A percentile compares a stretch with the other conserved stretches of the same genome.
phyloP scores from a whole-genome alignment of 2,888 invertebrate species.

The Sabatieria punctata region DNA sequence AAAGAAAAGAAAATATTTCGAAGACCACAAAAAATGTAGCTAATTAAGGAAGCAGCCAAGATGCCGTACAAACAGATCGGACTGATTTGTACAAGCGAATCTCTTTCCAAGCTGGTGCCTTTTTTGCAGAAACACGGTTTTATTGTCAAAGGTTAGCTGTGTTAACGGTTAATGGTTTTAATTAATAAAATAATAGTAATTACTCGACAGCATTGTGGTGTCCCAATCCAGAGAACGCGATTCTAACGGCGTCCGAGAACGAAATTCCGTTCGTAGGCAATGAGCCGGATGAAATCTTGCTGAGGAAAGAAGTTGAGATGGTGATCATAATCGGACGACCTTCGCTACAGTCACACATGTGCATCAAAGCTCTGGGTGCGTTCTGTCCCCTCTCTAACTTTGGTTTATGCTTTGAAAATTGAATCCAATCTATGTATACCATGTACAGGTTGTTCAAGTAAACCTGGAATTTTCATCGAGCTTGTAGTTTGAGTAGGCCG shows the following conservation, averaged over 20 bases:
- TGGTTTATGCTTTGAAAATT: too few relatives aligned
- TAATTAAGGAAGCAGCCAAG: too few relatives aligned
- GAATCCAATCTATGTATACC: too few relatives aligned
- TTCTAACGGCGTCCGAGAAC: background rate
- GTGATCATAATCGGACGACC: conserved; percentile 86
- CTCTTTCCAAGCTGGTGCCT: background rate
- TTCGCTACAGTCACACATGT: conserved; percentile 79
- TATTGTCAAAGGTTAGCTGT: too few relatives aligned
- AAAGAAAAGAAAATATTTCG: too few relatives aligned
- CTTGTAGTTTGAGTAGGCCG: too few relatives aligned
- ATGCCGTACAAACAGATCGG: background rate
- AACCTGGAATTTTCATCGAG: too few relatives aligned
- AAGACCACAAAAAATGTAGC: too few relatives aligned
- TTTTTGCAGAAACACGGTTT: background rate
- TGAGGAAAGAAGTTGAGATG: conserved; percentile 78
- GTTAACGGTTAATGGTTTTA: too few relatives aligned
- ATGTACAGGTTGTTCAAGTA: too few relatives aligned
- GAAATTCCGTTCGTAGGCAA: conserved; percentile 22
- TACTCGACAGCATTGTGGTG: conserved; percentile 4
- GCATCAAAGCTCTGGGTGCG: conserved; percentile 65
- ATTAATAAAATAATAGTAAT: background rate
- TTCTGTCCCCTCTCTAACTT: too few relatives aligned
- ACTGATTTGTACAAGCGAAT: background rate
- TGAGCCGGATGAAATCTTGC: conserved; percentile 59
- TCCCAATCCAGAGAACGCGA: background rate